Percentiles rank a stretch among this genome's conserved stretches.
These are phyloP conservation scores for Bugulina stolonifera DNA, from an alignment of 2,888 invertebrate genomes.

Conservation along the genomic window DNA sequence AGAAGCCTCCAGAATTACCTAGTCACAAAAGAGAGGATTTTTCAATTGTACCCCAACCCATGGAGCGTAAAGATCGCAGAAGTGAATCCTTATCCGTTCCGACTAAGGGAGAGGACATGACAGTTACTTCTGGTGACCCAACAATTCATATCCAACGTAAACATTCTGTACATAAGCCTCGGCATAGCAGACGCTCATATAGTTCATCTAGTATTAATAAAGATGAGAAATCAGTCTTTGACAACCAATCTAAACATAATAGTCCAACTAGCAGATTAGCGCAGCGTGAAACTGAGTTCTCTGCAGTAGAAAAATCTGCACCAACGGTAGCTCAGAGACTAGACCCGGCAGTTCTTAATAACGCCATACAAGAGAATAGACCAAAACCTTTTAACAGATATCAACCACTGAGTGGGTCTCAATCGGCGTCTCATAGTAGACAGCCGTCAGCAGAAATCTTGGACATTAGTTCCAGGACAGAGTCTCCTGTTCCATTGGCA, in stretches of 20 bases:
- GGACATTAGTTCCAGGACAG: background rate
- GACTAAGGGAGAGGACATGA: background rate
- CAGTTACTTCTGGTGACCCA: slow-evolving; percentile 17
- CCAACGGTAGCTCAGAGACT: background rate
- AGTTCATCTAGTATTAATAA: background rate
- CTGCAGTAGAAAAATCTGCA: background rate
- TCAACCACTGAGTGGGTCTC: background rate
- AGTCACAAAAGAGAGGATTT: background rate
- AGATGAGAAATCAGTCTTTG: background rate
- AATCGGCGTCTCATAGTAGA: background rate
- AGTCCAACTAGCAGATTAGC: background rate
- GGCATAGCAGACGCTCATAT: background rate
- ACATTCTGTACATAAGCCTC: background rate
- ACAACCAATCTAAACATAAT: background rate
- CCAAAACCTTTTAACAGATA: slow-evolving; percentile 25
- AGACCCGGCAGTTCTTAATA: background rate
- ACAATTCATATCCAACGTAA: background rate
- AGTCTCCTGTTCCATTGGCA: background rate
- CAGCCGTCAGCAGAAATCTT: background rate
- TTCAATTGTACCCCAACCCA: background rate
- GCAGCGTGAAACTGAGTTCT: slow-evolving; percentile 14
- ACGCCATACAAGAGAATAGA: background rate
- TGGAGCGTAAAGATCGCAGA: background rate
- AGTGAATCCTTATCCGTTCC: background rate
- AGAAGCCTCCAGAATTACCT: background rate